phyloP scores from a whole-genome alignment of 37 sponge, comb jelly and placozoan genomes.

The Haliclona indistincta region DNA sequence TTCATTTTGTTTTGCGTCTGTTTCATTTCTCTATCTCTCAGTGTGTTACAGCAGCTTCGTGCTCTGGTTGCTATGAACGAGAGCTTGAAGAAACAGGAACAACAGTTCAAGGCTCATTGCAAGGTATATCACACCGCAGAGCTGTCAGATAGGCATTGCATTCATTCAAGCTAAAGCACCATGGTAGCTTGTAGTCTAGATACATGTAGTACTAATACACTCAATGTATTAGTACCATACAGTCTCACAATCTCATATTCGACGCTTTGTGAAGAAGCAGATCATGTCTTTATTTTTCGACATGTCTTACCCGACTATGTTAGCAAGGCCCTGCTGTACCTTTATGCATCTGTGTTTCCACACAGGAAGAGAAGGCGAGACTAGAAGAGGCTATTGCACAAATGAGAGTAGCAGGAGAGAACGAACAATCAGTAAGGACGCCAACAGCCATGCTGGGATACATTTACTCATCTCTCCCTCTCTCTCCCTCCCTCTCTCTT shows the following conservation, averaged over 20 bases:
- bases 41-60: slow-evolving; percentile 74
- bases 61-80: slow-evolving; percentile 86
- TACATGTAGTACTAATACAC: no score
- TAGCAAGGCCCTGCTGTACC: no score
- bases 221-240: no score
- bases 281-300: no score
- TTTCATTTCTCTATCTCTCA: slow-evolving; percentile 1
- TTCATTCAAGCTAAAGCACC: no score
- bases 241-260: no score
- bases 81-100: slow-evolving; percentile 86
- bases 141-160: neutral
- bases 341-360: no score
- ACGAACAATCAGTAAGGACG: no score
- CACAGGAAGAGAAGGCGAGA: slow-evolving; percentile 73
- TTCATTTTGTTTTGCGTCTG: neutral
- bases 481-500: neutral
- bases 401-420: slow-evolving; percentile 33
- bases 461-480: neutral
- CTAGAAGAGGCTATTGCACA: slow-evolving; percentile 58
- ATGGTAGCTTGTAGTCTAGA: no score
- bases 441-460: neutral
- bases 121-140: slow-evolving; percentile 35
- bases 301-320: no score
- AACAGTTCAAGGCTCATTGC: slow-evolving; percentile 90
- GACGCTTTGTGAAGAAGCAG: no score